These are phyloP conservation scores for Corythoichthys intestinalis DNA, from an alignment of 2,113 vertebrate species.

Conservation along the genomic window DNA sequence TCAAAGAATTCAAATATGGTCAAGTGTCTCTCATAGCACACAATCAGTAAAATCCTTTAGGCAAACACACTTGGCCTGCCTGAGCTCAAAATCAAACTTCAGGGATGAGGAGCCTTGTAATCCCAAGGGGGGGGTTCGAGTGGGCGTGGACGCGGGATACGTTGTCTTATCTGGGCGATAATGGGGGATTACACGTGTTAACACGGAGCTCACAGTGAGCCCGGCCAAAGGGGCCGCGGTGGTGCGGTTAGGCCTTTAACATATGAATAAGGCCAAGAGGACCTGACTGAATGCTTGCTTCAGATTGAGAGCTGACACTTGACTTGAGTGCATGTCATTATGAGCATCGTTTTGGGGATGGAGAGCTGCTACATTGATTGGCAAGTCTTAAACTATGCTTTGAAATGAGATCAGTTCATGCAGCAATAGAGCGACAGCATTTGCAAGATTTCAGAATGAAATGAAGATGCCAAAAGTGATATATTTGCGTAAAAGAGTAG, in stretches of 20 bases:
- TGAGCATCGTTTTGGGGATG: too few relatives aligned
- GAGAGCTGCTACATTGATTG: too few relatives aligned
- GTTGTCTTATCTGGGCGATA: conserved; percentile 58
- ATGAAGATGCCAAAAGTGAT: too few relatives aligned
- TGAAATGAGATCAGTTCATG: too few relatives aligned
- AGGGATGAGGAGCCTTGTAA: conserved; percentile 35
- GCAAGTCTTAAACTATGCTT: too few relatives aligned
- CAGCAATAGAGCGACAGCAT: too few relatives aligned
- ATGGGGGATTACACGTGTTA: conserved; percentile 78
- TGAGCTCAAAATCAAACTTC: conserved; percentile 31
- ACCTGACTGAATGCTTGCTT: conserved; percentile 56
- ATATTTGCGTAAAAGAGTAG: too few relatives aligned
- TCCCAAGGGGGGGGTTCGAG: conserved; percentile 56
- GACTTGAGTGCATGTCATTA: conserved; percentile 5
- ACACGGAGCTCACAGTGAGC: conserved; percentile 62
- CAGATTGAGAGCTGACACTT: conserved; percentile 65
- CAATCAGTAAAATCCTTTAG: conserved; percentile 35
- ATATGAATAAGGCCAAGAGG: conserved; percentile 73
- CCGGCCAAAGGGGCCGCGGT: conserved; percentile 64
- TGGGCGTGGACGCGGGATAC: conserved; percentile 55
- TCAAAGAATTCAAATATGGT: conserved; percentile 21
- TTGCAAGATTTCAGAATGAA: too few relatives aligned
- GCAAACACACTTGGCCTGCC: conserved; percentile 46
- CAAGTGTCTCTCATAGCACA: conserved; percentile 31
- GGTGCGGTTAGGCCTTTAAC: conserved; percentile 57